Evolutionary conservation across 2,113 vertebrate genomes (phyloP).

Genomic region (Sigmodon hispidus): DNA sequence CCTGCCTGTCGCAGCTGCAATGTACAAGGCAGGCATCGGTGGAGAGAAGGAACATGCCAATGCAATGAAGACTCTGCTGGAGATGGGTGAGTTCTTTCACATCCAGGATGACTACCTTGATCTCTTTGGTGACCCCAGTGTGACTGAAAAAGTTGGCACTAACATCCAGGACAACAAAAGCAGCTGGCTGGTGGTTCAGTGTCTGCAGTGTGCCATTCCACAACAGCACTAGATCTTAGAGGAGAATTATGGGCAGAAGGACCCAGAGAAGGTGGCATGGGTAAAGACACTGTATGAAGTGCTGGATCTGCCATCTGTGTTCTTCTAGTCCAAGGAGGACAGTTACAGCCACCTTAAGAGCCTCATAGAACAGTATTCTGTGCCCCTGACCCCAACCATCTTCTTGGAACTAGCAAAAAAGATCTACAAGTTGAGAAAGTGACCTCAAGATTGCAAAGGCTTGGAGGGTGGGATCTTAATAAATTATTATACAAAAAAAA

Average conservation of each 20-base stretch:
- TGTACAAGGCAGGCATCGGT: slow-evolving; percentile 95
- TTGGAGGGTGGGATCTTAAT: slow-evolving; percentile 5
- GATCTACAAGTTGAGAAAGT: slow-evolving; percentile 95
- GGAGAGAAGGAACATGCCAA: slow-evolving; percentile 91
- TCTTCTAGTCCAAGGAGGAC: slow-evolving; percentile 89
- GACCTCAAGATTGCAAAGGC: slow-evolving; percentile 61
- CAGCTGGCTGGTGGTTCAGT: slow-evolving; percentile 96
- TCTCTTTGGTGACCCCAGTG: slow-evolving; percentile 92
- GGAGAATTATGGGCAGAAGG: slow-evolving; percentile 92
- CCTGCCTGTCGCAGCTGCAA: slow-evolving; percentile 94
- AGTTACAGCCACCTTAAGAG: slow-evolving; percentile 90
- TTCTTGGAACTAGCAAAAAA: slow-evolving; percentile 92
- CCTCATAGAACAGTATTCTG: slow-evolving; percentile 86
- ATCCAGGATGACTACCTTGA: slow-evolving; percentile 98
- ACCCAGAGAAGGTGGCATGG: slow-evolving; percentile 88
- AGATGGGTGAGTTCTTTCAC: slow-evolving; percentile 98
- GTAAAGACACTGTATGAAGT: slow-evolving; percentile 92
- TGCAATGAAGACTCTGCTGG: slow-evolving; percentile 92
- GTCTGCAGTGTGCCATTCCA: slow-evolving; percentile 87
- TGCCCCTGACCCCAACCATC: slow-evolving; percentile 87
- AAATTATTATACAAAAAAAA: slow-evolving; percentile 64
- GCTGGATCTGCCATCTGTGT: slow-evolving; percentile 86
- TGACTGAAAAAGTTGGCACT: slow-evolving; percentile 96
- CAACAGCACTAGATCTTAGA: slow-evolving; percentile 91
- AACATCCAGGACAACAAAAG: slow-evolving; percentile 99